phyloP scores from a whole-genome alignment of 2,797 vertebrate species.

The Lithobates sylvaticus region DNA sequence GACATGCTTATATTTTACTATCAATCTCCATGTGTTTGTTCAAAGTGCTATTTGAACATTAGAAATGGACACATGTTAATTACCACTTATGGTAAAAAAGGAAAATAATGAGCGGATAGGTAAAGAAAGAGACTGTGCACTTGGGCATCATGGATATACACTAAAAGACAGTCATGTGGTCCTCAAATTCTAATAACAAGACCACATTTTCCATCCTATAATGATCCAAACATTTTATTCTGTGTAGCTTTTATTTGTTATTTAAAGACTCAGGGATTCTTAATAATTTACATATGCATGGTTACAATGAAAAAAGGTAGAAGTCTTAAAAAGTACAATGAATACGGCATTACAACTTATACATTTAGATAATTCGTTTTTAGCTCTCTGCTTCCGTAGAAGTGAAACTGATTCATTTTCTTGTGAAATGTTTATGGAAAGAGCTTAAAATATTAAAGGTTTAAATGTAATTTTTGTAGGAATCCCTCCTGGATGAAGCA shows the following conservation, averaged over 20 bases:
- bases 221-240: neutral
- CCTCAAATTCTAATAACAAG: neutral
- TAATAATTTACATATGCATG: no score
- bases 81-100: neutral
- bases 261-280: neutral
- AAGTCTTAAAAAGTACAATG: neutral
- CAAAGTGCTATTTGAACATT: neutral
- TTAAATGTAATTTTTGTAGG: neutral
- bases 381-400: neutral
- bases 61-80: neutral
- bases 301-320: neutral
- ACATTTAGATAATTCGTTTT: no score
- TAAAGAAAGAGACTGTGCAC: neutral
- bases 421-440: neutral
- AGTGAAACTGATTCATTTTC: neutral
- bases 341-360: neutral
- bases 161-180: neutral
- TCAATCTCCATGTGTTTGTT: neutral
- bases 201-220: neutral
- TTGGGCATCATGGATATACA: neutral
- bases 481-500: slow-evolving; percentile 15
- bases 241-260: neutral
- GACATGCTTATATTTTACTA: neutral
- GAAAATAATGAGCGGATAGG: neutral
- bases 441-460: neutral